Percentiles rank a stretch among this genome's conserved stretches.
Evolutionary conservation across 2,797 vertebrate genomes (phyloP).

Genomic region (Anisognathus igniventris): DNA sequence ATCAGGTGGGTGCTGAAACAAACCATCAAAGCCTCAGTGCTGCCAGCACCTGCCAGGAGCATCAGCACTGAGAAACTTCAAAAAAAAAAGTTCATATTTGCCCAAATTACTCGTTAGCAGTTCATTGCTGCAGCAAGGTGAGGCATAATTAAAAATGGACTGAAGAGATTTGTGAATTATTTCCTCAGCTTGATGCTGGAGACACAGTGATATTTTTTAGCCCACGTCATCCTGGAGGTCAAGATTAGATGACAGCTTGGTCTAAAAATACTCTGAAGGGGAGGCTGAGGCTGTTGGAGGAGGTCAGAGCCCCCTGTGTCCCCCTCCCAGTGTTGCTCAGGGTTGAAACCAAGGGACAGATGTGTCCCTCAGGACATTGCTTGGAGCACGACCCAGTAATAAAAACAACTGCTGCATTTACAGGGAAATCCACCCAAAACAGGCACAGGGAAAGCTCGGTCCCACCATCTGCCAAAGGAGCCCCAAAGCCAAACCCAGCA

Average conservation of each 20-base stretch:
- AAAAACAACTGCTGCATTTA: not conserved
- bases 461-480: not conserved
- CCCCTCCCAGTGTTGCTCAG: not conserved
- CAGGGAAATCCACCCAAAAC: not conserved
- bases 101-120: not conserved
- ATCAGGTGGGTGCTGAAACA: not conserved
- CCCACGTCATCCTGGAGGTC: conserved; percentile 17
- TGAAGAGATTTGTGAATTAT: not conserved
- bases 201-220: not conserved
- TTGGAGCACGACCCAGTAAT: not conserved
- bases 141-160: not conserved
- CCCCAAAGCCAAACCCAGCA: not conserved
- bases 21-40: not conserved
- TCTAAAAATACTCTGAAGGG: conserved; percentile 33
- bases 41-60: not conserved
- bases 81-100: not conserved
- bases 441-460: not conserved
- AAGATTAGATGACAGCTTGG: conserved; percentile 40
- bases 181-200: not conserved
- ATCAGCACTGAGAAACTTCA: not conserved
- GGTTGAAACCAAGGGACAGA: not conserved
- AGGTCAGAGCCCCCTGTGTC: not conserved
- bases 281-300: not conserved
- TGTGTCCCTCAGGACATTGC: not conserved
- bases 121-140: not conserved